Evolutionary conservation across 1,140 invertebrate species (phyloP), one percentile per base, ranked within the genome.

Genomic region (Drosophila murphyi): DNA sequence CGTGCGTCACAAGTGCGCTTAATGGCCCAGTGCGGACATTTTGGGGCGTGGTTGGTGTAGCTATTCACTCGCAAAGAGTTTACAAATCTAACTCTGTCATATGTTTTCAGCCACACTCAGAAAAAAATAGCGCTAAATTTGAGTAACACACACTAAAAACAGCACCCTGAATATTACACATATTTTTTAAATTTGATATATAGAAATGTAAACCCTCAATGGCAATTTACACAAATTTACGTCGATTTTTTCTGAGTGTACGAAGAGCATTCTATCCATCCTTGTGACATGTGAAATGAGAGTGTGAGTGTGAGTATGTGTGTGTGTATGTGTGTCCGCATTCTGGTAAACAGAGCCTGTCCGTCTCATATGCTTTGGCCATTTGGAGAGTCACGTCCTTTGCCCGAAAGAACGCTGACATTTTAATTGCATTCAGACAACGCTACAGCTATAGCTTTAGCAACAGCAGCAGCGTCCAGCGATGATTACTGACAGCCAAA

Each of bases 1-100:
- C 77, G 80, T 89, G 82, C 77, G 78, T 83, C 85, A 87, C 83
- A 88, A 89, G 85, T 80, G 85, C 70, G 72, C 80, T 83, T 83
- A 83, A 87, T 88, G 83, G 80, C 55, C 12, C 41, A 54, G 2
- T 50, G 73, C 54, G 60, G 54, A 61, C 47, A 32, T 51, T 20
- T 20, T 52, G 56, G 75, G 64, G 67, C 76, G 71, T 75, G 73
- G 80, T 20, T 51, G 73, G 80, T 20, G 51, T 20, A 57, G 28
- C 20, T 28, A 47, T 54, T 70, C 50, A 54, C 54, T 74, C 47
- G 37, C 55, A 62, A 69, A 60, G 48, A 52, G 54, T 67, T 73
- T 55, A 51, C 56, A 68, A 70, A 76, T 82, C 80, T 71, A 76
- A 60, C 68, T 73, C 37, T 5, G 35, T 69, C 72, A 69, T 61